These are phyloP conservation scores for Drosophila paranaensis DNA, from an alignment of 2,888 invertebrate genomes.

Conservation along the genomic window DNA sequence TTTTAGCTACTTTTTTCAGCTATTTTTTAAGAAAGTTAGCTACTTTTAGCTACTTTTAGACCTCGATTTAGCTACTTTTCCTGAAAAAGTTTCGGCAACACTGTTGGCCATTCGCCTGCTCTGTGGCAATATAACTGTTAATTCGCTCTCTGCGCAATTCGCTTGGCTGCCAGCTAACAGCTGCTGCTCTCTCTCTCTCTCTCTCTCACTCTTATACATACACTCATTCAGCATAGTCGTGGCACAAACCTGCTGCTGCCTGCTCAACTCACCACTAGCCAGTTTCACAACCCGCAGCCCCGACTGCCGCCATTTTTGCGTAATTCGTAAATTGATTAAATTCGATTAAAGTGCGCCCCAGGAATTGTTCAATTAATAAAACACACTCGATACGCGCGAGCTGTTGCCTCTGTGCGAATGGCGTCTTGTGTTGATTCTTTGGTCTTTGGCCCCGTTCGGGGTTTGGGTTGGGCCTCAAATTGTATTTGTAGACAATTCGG, in stretches of 20 bases:
- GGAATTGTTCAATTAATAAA: slow-evolving; percentile 56
- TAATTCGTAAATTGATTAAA: slow-evolving; percentile 72
- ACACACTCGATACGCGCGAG: slow-evolving; percentile 45
- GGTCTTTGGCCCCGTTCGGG: background rate
- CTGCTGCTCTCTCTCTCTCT: background rate
- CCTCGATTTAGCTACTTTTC: no score
- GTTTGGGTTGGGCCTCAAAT: slow-evolving; percentile 46
- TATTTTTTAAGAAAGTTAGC: no score
- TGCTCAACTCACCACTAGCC: slow-evolving; percentile 37
- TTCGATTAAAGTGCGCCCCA: slow-evolving; percentile 65
- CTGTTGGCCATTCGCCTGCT: slow-evolving; percentile 4
- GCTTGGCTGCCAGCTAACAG: slow-evolving; percentile 2
- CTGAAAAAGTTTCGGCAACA: no score
- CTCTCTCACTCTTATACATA: background rate
- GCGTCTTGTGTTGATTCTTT: slow-evolving; percentile 47
- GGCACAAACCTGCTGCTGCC: slow-evolving; percentile 22
- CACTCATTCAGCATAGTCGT: slow-evolving; percentile 1
- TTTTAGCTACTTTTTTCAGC: no score
- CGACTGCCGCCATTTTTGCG: slow-evolving; percentile 42
- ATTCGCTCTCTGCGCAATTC: slow-evolving; percentile 9
- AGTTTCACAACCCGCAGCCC: slow-evolving; percentile 18
- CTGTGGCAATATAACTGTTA: slow-evolving; percentile 6
- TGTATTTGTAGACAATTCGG: slow-evolving; percentile 79
- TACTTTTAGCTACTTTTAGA: no score
- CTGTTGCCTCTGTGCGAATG: slow-evolving; percentile 42